Conservation (phyloP, 1,140 invertebrate genomes). For the Drosophila persimilis region DNA sequence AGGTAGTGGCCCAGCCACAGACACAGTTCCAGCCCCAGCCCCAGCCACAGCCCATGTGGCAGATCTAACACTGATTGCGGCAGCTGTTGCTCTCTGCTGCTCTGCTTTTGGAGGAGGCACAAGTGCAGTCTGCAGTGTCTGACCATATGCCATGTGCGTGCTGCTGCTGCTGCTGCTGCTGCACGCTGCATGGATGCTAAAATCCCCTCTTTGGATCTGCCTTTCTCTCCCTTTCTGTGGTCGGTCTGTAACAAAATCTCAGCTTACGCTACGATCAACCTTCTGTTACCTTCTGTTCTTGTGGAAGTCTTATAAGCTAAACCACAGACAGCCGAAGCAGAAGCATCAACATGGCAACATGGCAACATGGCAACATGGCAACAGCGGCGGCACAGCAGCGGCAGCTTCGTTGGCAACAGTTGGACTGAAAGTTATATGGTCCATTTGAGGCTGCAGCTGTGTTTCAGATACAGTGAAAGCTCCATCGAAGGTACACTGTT, state of each 20-base stretch:
- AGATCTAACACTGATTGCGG: conserved; percentile 31
- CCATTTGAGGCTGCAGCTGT: conserved; percentile 77
- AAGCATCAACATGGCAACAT: conserved; percentile 43
- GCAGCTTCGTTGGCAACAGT: conserved; percentile 50
- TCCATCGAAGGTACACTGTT: too few species aligned
- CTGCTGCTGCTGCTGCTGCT: conserved; percentile 23
- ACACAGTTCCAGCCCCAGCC: too few species aligned
- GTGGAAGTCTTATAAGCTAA: conserved; percentile 75
- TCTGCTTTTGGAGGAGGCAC: conserved; percentile 26
- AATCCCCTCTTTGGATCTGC: background rate
- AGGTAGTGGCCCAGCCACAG: background rate
- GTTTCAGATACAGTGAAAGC: conserved; percentile 15
- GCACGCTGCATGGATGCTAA: conserved; percentile 18
- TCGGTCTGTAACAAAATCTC: conserved; percentile 63
- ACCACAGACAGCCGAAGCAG: conserved; percentile 48
- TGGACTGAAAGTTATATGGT: conserved; percentile 78
- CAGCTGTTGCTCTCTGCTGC: conserved; percentile 24
- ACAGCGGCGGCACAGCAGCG: conserved; percentile 1
- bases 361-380: conserved; percentile 26
- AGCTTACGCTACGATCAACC: conserved; percentile 57
- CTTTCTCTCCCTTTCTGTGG: conserved; percentile 43
- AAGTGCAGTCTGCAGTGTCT: conserved; percentile 21
- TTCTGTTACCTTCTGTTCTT: conserved; percentile 62
- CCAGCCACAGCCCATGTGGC: conserved; percentile 1
- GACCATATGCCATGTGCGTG: conserved; percentile 69